These are phyloP conservation scores for Kryptolebias marmoratus DNA, from an alignment of 2,113 vertebrate genomes.

Conservation along the genomic window DNA sequence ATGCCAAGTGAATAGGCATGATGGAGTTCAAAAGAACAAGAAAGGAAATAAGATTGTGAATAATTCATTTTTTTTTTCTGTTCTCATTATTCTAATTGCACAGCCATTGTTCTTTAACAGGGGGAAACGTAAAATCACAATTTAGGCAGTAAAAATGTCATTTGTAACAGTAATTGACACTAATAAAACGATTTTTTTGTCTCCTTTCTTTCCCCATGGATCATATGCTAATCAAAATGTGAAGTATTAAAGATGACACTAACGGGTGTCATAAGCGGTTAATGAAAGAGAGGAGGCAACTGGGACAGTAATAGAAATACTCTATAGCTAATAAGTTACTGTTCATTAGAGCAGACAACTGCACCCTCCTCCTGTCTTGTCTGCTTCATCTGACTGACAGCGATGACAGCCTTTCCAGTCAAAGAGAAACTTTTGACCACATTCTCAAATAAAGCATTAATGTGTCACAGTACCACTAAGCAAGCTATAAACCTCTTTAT, in stretches of 20 bases:
- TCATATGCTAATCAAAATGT: slow-evolving; percentile 79
- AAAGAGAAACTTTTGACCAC: slow-evolving; percentile 60
- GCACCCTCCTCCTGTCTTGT: slow-evolving; percentile 59
- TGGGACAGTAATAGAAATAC: slow-evolving; percentile 70
- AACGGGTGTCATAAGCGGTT: slow-evolving; percentile 72
- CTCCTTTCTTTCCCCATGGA: slow-evolving; percentile 53
- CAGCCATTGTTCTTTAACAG: slow-evolving; percentile 70
- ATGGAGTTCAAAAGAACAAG: slow-evolving; percentile 33
- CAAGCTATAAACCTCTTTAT: slow-evolving; percentile 55
- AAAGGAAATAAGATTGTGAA: slow-evolving; percentile 58
- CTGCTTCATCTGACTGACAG: slow-evolving; percentile 66
- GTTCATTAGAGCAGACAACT: slow-evolving; percentile 71
- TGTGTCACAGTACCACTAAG: slow-evolving; percentile 55
- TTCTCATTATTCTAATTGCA: slow-evolving; percentile 76
- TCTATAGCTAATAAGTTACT: slow-evolving; percentile 70
- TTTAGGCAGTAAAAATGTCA: slow-evolving; percentile 76
- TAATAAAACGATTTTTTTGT: slow-evolving; percentile 73
- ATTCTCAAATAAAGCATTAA: slow-evolving; percentile 56
- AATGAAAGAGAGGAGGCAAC: slow-evolving; percentile 74
- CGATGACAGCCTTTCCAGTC: slow-evolving; percentile 60
- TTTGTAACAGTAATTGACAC: slow-evolving; percentile 79
- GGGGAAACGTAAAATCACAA: slow-evolving; percentile 75
- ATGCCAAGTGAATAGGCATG: slow-evolving; percentile 28
- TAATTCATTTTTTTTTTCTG: slow-evolving; percentile 61
- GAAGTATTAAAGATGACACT: slow-evolving; percentile 81